phyloP scores from a whole-genome alignment of 1,140 invertebrate genomes.

The Watersipora subatra region DNA sequence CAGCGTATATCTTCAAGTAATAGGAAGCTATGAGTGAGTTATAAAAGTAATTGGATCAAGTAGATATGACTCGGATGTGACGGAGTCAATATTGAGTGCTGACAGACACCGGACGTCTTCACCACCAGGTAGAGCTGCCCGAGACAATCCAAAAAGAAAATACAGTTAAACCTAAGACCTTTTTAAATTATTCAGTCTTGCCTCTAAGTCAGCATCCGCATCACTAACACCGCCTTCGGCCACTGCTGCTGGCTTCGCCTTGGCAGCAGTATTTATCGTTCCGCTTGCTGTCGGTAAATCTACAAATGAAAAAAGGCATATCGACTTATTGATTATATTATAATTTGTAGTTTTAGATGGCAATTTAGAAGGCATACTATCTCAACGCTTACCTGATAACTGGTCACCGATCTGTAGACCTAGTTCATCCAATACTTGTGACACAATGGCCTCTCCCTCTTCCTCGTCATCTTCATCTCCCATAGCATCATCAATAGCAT shows the following conservation, averaged over 20 bases:
- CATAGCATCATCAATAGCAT: constrained; percentile 98
- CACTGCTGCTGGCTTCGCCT: constrained; percentile 27
- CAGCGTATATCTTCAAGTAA: no score
- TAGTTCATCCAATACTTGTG: constrained; percentile 89
- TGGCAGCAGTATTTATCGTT: constrained; percentile 18
- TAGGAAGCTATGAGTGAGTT: no score
- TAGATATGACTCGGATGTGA: no score
- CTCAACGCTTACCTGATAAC: constrained; percentile 21
- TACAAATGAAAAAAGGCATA: constrained; percentile 12
- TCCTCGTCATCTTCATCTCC: constrained; percentile 96
- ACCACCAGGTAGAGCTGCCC: no score
- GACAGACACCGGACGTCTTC: no score
- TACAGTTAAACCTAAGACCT: constrained; percentile 64
- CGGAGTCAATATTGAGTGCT: no score
- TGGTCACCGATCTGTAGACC: constrained; percentile 65
- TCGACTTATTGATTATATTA: background rate
- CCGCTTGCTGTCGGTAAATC: constrained; percentile 46
- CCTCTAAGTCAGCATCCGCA: constrained; percentile 87
- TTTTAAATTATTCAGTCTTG: constrained; percentile 78
- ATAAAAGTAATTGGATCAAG: no score
- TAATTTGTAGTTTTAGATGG: background rate
- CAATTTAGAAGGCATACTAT: background rate
- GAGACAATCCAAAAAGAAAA: no score
- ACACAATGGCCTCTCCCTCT: constrained; percentile 56
- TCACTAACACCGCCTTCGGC: constrained; percentile 46